Base-by-base conservation (phyloP, 2,888 invertebrate genomes). In the Lycia hirtaria region DNA sequence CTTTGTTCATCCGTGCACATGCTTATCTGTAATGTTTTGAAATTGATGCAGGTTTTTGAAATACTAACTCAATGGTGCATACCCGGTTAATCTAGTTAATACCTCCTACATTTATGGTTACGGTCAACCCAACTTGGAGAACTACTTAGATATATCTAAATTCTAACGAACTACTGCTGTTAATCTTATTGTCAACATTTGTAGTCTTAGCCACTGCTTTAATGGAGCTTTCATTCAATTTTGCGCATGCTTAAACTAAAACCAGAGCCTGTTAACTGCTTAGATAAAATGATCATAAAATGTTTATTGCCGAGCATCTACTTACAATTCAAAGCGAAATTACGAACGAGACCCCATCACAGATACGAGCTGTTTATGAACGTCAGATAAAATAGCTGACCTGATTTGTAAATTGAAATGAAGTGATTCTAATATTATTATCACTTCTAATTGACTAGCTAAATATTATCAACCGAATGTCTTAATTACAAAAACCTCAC, bases 281-380 rank as follows among this genome's bases (percentile, higher is more conserved):
- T 45, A 56, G 57, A 64, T 61, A 60, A 55, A 56, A 51, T 50
- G 44, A 49, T 48, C 61, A 50, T 67, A 59, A 60, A 64, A 56
- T 53, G 50, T 64, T 62, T 61, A 64, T 49, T 60, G 43, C 33
- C 51, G 49, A 44, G 48, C 50, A 55, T 47, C 33, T 51, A 61
- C 54, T 56, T 57, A 41, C 53, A 52, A 59, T 59, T 54, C 49
- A 56, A 58, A 48, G 63, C 49, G 44, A 60, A 67, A 53, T 60
- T 57, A 20, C 49, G 51, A 35, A 59, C 60, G 38, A 40, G 40
- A 33, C 32, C 37, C 48, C 63, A 62, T 67, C 54, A 51, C 35
- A 47, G 62, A 63, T 60, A 65, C 49, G 62, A 58, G 56, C 63
- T 60, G 60, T 61, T 62, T 56, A 65, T 63, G 59, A 38, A 60